Percentiles rank a stretch among this genome's conserved stretches.
These are phyloP conservation scores for Propsilocerus akamusi DNA, from an alignment of 1,140 invertebrate genomes.

Conservation along the genomic window DNA sequence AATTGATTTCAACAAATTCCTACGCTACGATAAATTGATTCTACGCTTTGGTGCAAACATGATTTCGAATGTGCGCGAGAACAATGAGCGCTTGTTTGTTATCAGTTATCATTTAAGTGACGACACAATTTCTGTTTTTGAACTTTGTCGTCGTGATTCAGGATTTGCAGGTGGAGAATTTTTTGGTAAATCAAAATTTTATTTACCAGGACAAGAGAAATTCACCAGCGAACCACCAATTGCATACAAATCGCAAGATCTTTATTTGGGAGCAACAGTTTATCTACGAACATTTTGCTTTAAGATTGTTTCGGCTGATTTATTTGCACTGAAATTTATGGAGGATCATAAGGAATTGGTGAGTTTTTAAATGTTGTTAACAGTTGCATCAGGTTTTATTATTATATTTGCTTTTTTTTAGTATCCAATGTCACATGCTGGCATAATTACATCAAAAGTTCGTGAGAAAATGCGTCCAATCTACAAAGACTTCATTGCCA, in stretches of 20 bases:
- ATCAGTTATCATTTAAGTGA: slow-evolving; percentile 66
- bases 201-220: slow-evolving; percentile 52
- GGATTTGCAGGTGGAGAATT: slow-evolving; percentile 46
- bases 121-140: slow-evolving; percentile 66
- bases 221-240: slow-evolving; percentile 45
- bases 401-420: slow-evolving; percentile 21
- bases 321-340: slow-evolving; percentile 75
- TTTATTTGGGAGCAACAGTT: slow-evolving; percentile 61
- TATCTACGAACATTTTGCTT: slow-evolving; percentile 62
- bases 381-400: background rate
- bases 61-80: slow-evolving; percentile 45
- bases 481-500: slow-evolving; percentile 53
- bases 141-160: slow-evolving; percentile 52
- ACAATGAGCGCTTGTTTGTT: slow-evolving; percentile 53
- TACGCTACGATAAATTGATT: slow-evolving; percentile 59
- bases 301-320: slow-evolving; percentile 57
- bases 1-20: slow-evolving; percentile 59
- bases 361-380: slow-evolving; percentile 1
- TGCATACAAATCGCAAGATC: slow-evolving; percentile 52
- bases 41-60: slow-evolving; percentile 60
- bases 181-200: slow-evolving; percentile 43
- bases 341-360: slow-evolving; percentile 59
- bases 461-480: slow-evolving; percentile 34
- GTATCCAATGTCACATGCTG: slow-evolving; percentile 50
- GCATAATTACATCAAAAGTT: slow-evolving; percentile 49